These are phyloP conservation scores for Gadus macrocephalus DNA, from an alignment of 2,113 vertebrate genomes.

Conservation along the genomic window DNA sequence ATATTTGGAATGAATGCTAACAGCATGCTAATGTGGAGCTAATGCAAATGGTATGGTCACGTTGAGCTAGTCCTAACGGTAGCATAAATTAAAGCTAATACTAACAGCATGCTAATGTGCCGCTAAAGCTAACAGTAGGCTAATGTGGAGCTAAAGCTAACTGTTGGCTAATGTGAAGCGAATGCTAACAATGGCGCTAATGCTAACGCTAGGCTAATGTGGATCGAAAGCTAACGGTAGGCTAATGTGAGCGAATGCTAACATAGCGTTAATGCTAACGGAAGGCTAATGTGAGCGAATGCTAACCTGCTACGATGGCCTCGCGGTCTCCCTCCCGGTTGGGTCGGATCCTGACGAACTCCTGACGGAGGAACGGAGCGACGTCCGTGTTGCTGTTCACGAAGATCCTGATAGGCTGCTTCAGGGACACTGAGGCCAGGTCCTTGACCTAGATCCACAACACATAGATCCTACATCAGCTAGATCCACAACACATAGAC, in stretches of 20 bases:
- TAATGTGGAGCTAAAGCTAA: too few species aligned
- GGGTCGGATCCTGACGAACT: slow-evolving; percentile 89
- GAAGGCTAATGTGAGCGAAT: too few species aligned
- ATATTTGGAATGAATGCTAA: too few species aligned
- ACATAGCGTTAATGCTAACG: too few species aligned
- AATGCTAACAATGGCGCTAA: slow-evolving; percentile 34
- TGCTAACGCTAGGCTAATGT: too few species aligned
- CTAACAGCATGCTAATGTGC: too few species aligned
- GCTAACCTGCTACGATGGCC: slow-evolving; percentile 86
- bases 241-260: background rate
- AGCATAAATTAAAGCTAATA: too few species aligned
- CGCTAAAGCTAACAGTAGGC: slow-evolving; percentile 50
- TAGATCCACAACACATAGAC: background rate
- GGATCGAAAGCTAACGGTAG: too few species aligned
- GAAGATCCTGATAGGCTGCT: slow-evolving; percentile 87
- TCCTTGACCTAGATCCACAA: slow-evolving; percentile 83
- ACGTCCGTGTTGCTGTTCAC: slow-evolving; percentile 99
- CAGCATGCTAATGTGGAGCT: too few species aligned
- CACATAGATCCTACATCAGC: background rate
- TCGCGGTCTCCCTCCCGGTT: slow-evolving; percentile 91
- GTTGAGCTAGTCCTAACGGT: too few species aligned
- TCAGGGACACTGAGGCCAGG: slow-evolving; percentile 90
- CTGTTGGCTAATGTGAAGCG: too few species aligned
- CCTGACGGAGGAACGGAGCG: slow-evolving; percentile 92
- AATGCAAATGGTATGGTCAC: slow-evolving; percentile 51